Percentiles rank a stretch among this genome's conserved stretches.
phyloP scores from a whole-genome alignment of 2,888 invertebrate genomes.

The Monoplex corrugatus region DNA sequence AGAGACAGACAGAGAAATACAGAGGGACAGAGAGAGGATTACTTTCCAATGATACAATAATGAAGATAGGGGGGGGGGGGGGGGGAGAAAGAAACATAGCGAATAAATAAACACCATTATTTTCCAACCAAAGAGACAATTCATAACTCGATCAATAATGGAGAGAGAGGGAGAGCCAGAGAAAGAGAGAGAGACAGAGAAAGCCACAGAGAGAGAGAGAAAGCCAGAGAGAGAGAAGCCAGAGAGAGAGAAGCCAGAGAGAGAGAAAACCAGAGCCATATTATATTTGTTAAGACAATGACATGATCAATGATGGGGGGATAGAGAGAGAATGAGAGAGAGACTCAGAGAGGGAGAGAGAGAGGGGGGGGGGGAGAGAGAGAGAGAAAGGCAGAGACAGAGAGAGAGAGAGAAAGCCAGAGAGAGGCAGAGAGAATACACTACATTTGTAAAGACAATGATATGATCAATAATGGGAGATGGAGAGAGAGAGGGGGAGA shows the following conservation, averaged over 20 bases:
- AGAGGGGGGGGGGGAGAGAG: not conserved
- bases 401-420: not conserved
- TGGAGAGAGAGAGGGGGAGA: not conserved
- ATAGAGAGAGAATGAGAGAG: not conserved
- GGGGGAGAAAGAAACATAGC: too few relatives aligned
- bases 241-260: not conserved
- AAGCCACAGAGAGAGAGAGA: not conserved
- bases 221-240: not conserved
- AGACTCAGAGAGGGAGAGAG: not conserved
- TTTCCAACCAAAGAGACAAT: too few relatives aligned
- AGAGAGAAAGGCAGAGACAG: not conserved
- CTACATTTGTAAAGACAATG: too few relatives aligned
- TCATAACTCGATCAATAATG: too few relatives aligned
- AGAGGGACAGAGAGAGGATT: too few relatives aligned
- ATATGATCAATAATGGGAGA: not conserved
- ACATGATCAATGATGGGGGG: too few relatives aligned
- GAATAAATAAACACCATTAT: too few relatives aligned
- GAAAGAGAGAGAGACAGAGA: constrained; percentile 6
- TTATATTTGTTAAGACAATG: too few relatives aligned
- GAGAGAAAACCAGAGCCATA: too few relatives aligned
- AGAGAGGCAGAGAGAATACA: not conserved
- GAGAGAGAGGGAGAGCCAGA: not conserved
- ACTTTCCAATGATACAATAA: too few relatives aligned
- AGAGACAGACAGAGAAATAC: too few relatives aligned
- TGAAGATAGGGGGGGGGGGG: too few relatives aligned